A percentile compares a stretch with the other conserved stretches of the same genome.
These are phyloP conservation scores for Haemorhous mexicanus DNA, from an alignment of 2,113 vertebrate genomes.

Conservation along the genomic window DNA sequence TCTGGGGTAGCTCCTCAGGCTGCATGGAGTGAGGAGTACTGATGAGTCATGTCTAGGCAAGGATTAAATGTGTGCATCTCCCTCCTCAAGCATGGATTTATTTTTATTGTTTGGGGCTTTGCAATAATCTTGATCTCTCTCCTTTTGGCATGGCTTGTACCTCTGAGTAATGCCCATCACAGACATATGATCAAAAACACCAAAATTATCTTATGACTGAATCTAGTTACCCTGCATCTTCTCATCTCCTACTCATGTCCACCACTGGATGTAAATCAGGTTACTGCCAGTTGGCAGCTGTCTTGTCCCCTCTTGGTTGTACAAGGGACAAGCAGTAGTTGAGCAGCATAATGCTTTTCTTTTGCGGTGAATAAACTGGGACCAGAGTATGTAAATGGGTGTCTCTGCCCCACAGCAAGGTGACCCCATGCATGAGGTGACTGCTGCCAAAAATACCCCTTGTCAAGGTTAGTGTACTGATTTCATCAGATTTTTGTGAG, in stretches of 20 bases:
- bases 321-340: neutral
- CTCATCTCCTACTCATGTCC: neutral
- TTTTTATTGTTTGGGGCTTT: neutral
- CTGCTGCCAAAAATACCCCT: neutral
- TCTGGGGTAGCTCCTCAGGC: neutral
- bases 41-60: neutral
- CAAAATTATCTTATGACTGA: constrained; percentile 18
- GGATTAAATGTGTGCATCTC: neutral
- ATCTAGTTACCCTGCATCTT: neutral
- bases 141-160: neutral
- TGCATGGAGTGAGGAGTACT: neutral
- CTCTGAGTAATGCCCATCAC: constrained; percentile 22
- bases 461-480: neutral
- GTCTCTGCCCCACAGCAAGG: neutral
- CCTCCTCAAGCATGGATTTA: neutral
- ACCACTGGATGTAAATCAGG: neutral
- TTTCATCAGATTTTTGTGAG: neutral
- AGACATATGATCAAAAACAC: neutral
- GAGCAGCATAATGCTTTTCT: neutral
- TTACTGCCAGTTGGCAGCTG: neutral
- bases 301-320: neutral
- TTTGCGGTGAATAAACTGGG: neutral
- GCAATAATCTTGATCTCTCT: neutral
- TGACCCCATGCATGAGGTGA: neutral
- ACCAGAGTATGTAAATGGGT: neutral